A percentile compares a stretch with the other conserved stretches of the same genome.
Conservation (phyloP, 2,888 invertebrate genomes). For the Caradrina kadenii region DNA sequence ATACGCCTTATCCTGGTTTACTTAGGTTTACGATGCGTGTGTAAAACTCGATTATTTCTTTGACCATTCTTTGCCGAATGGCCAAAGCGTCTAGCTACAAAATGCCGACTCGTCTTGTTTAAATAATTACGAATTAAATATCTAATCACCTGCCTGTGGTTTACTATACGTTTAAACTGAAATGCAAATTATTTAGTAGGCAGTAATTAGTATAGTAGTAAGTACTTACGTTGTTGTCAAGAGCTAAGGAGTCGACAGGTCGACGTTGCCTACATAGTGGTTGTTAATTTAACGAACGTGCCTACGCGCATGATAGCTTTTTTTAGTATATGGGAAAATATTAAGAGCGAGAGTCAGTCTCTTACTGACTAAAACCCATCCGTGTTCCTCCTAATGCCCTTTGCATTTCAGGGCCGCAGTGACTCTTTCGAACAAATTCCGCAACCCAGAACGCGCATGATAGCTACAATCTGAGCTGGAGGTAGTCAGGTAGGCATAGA, state of each 20-base stretch:
- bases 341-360: no score
- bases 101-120: slow-evolving; percentile 63
- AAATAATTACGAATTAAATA: slow-evolving; percentile 40
- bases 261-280: not conserved
- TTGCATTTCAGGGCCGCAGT: no score
- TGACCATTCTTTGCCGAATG: slow-evolving; percentile 81
- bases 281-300: not conserved
- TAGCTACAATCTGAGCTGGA: not conserved
- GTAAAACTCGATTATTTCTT: slow-evolving; percentile 86
- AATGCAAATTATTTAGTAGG: not conserved
- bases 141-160: slow-evolving; percentile 20
- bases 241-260: no score
- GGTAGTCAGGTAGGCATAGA: not conserved
- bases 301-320: not conserved
- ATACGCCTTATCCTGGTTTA: slow-evolving; percentile 84
- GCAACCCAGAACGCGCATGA: no score
- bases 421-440: no score
- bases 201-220: not conserved
- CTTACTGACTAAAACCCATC: no score
- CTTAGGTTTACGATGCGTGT: slow-evolving; percentile 88
- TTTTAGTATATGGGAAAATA: no score
- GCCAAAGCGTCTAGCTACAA: slow-evolving; percentile 67
- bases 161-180: not conserved
- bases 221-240: slow-evolving; percentile 2
- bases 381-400: no score